Percentiles rank a stretch among this genome's conserved stretches.
phyloP scores from a whole-genome alignment of 2,113 vertebrate species.

The Martes martes region DNA sequence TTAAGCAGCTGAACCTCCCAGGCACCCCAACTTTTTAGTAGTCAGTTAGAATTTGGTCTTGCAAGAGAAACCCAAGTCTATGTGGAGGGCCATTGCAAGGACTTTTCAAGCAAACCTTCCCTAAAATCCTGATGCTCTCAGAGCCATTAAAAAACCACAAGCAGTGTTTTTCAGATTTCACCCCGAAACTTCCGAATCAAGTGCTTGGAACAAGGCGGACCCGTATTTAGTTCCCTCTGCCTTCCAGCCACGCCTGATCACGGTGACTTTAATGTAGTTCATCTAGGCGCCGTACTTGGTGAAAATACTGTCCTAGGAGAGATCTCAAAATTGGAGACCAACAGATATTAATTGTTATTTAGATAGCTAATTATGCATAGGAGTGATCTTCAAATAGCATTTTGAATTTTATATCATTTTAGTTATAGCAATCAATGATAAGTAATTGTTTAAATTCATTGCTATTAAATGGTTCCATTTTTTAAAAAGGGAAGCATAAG shows the following conservation, averaged over 20 bases:
- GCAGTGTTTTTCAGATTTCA: neutral
- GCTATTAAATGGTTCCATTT: neutral
- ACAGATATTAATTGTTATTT: neutral
- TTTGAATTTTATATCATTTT: constrained; percentile 21
- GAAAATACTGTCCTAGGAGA: neutral
- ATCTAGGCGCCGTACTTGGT: neutral
- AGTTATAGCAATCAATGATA: neutral
- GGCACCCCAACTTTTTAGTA: neutral
- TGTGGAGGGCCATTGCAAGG: neutral
- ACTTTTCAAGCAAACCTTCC: neutral
- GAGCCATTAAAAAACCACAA: neutral
- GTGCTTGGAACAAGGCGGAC: neutral
- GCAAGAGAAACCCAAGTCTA: neutral
- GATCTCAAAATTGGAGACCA: neutral
- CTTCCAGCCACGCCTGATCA: rapidly evolving
- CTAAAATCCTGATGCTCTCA: neutral
- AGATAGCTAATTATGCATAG: neutral
- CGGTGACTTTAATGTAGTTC: neutral
- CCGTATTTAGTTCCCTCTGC: too few species aligned
- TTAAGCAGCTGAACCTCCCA: neutral
- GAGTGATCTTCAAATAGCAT: neutral
- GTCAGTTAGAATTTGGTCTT: neutral
- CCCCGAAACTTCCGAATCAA: neutral
- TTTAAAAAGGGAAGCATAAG: neutral
- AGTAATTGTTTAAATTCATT: constrained; percentile 10